These are phyloP conservation scores for Actinemys pallida DNA, from an alignment of 2,113 vertebrate genomes.

Conservation along the genomic window DNA sequence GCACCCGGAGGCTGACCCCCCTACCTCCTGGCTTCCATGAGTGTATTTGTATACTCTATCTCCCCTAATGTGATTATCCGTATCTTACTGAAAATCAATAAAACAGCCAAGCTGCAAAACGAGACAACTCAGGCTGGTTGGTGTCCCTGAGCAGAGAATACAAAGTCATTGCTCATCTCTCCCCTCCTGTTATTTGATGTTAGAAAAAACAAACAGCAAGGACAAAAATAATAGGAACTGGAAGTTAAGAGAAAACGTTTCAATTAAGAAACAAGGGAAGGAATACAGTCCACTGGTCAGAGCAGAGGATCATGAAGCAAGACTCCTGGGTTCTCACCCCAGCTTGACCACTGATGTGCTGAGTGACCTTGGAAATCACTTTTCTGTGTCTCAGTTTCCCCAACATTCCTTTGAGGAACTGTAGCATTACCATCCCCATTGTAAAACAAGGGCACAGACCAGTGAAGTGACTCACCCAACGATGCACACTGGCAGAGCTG, in stretches of 20 bases:
- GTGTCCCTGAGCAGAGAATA: background rate
- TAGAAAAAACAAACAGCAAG: background rate
- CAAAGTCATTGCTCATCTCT: background rate
- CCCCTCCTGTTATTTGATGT: background rate
- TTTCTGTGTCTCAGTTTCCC: background rate
- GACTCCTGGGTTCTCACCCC: background rate
- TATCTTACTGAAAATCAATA: background rate
- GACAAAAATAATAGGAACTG: background rate
- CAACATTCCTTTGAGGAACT: background rate
- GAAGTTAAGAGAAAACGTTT: background rate
- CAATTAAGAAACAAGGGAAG: background rate
- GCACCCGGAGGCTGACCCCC: fast-evolving
- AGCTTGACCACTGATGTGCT: background rate
- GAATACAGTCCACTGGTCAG: background rate
- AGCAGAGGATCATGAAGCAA: background rate
- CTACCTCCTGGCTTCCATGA: background rate
- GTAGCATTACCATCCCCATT: background rate
- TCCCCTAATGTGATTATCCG: background rate
- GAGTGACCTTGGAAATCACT: background rate
- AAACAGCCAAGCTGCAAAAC: background rate
- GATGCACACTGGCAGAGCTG: background rate
- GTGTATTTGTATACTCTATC: background rate
- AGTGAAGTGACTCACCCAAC: background rate
- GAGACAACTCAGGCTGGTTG: background rate
- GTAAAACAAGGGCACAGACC: background rate